Evolutionary conservation across 1,140 invertebrate genomes (phyloP), one percentile per base, ranked within the genome.

Genomic region (Mya arenaria): DNA sequence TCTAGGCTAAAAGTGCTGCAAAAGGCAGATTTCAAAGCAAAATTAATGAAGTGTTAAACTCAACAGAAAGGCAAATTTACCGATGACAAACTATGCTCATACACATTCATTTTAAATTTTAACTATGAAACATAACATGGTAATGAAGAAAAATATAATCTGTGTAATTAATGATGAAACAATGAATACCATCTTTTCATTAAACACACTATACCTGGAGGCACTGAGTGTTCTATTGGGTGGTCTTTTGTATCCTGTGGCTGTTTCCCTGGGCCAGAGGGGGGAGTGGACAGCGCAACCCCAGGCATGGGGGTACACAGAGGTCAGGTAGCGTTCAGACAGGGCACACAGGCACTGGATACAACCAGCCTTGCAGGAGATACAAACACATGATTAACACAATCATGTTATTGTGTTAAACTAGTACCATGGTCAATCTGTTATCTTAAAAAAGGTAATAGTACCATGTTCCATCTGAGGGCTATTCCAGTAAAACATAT

Each of bases 321-420:
- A 92, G 17, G 93, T 91, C 4, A 89, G 87, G 84, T 91, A 94
- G 52, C 86, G 69, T 44, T 93, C 90, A n/a, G 93, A 92, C 25
- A 94, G 87, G n/a, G 89, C 69, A 69, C 86, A 89, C 68, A 94
- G 83, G 19, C 93, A 91, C 86, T 93, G 92, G 77, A 92, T 92
- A 81, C 93, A 93, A 2, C 94, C 94, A 88, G 91, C 91, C 94
- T 94, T 84, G n/a, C n/a, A n/a, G n/a, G n/a, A n/a, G n/a, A n/a
- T n/a, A n/a, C n/a, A n/a, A n/a, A n/a, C n/a, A n/a, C n/a, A n/a
- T n/a, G n/a, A n/a, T n/a, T n/a, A n/a, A n/a, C n/a, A n/a, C n/a
- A n/a, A n/a, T n/a, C n/a, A n/a, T n/a, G n/a, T n/a, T n/a, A n/a
- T n/a, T n/a, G n/a, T n/a, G n/a, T n/a, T n/a, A n/a, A n/a, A n/a